These are phyloP conservation scores for Morpho deidamia DNA, from an alignment of 2,888 invertebrate genomes.

Conservation along the genomic window DNA sequence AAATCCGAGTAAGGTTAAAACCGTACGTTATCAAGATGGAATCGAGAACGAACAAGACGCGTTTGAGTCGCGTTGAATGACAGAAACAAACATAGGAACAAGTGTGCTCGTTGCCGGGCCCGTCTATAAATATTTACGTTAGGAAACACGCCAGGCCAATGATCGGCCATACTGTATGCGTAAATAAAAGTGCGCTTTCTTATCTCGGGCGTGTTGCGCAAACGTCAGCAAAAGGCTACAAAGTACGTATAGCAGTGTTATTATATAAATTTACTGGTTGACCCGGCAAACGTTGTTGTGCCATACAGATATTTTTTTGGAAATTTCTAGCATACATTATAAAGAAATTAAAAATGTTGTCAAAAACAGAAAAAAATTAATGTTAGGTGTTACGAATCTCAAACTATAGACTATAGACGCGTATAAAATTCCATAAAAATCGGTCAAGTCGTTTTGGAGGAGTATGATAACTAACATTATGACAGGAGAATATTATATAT, in stretches of 20 bases:
- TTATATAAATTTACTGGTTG: neutral
- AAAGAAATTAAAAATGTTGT: no score
- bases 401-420: no score
- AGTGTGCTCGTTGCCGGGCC: slow-evolving; percentile 55
- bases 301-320: no score
- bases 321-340: no score
- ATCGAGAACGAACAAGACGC: slow-evolving; percentile 32
- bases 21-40: slow-evolving; percentile 2
- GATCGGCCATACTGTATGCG: slow-evolving; percentile 60
- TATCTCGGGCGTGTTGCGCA: slow-evolving; percentile 72
- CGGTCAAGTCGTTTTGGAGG: no score
- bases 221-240: slow-evolving; percentile 31
- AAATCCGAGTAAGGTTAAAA: neutral
- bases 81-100: slow-evolving; percentile 73
- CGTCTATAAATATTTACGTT: slow-evolving; percentile 77
- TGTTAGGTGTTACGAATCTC: no score
- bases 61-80: slow-evolving; percentile 59
- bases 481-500: no score
- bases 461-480: no score
- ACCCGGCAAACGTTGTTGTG: no score
- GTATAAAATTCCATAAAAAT: no score
- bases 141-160: slow-evolving; percentile 72
- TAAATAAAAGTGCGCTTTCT: slow-evolving; percentile 73
- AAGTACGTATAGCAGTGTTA: neutral
- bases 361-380: no score